Evolutionary conservation across 1,140 invertebrate genomes (phyloP).

Genomic region (Anagrus nilaparvatae): DNA sequence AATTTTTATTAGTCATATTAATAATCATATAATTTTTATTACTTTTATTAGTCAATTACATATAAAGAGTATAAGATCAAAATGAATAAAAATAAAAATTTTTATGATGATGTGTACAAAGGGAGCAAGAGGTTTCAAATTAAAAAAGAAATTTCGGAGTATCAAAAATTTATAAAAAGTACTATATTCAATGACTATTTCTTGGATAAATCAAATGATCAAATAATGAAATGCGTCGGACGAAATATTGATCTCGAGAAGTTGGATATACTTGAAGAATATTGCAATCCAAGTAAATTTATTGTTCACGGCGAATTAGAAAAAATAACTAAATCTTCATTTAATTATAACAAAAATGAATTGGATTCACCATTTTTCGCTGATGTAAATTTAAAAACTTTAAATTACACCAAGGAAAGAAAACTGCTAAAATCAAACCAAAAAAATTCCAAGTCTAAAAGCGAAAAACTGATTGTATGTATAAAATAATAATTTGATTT

Average conservation of each 20-base stretch:
- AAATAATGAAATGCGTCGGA: no score
- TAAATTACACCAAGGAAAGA: constrained; percentile 8
- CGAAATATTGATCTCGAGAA: constrained; percentile 16
- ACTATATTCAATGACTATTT: no score
- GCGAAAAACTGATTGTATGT: constrained; percentile 9
- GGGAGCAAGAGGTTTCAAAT: no score
- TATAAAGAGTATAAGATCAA: no score
- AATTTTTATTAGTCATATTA: no score
- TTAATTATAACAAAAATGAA: constrained; percentile 4
- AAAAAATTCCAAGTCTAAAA: constrained; percentile 10
- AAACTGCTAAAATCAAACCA: not conserved
- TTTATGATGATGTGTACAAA: no score
- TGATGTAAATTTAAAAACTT: constrained; percentile 16
- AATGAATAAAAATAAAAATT: no score
- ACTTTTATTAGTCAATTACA: no score
- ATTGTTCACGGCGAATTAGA: constrained; percentile 16
- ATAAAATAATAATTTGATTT: not conserved
- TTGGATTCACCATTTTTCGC: constrained; percentile 4
- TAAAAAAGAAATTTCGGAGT: no score
- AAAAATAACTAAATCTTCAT: not conserved
- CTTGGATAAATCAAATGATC: no score
- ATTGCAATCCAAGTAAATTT: constrained; percentile 22
- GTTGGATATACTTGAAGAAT: constrained; percentile 14
- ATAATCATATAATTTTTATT: no score
- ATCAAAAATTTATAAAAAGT: no score